Conservation (phyloP, 2,113 vertebrate species). For the Carlito syrichta region DNA sequence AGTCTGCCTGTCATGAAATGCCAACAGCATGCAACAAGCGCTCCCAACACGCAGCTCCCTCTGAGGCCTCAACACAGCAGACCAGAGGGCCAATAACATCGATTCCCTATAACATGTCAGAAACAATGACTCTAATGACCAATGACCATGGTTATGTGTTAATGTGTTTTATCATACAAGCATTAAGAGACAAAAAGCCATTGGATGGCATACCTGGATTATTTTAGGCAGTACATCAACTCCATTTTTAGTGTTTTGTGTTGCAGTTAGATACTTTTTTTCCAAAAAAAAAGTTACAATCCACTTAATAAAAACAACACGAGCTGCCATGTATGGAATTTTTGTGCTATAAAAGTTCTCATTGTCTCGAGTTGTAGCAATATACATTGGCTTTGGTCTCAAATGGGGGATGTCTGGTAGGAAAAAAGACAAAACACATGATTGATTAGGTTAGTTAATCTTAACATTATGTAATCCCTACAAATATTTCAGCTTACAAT, state of each 20-base stretch:
- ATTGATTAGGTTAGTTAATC: neutral
- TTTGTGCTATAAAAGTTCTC: conserved; percentile 95
- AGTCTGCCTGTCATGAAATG: neutral
- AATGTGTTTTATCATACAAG: neutral
- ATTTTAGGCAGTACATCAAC: conserved; percentile 94
- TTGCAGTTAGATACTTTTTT: conserved; percentile 93
- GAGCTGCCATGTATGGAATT: conserved; percentile 95
- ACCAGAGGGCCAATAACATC: neutral
- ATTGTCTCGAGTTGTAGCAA: conserved; percentile 90
- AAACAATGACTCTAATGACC: neutral
- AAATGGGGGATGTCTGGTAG: conserved; percentile 91
- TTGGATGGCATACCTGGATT: conserved; percentile 88
- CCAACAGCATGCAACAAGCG: neutral
- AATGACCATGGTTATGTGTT: neutral
- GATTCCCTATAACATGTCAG: neutral
- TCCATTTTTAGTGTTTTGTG: conserved; percentile 92
- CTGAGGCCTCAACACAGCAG: neutral
- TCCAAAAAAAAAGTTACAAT: conserved; percentile 99
- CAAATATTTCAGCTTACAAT: neutral
- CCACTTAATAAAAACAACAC: conserved; percentile 98
- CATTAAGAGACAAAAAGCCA: neutral
- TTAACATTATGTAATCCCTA: neutral
- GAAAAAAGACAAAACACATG: conserved; percentile 28
- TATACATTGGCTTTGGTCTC: conserved; percentile 93
- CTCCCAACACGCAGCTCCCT: neutral